A percentile compares a stretch with the other conserved stretches of the same genome.
Conservation (phyloP, 2,797 vertebrate species). For the Enteromius treurensis region DNA sequence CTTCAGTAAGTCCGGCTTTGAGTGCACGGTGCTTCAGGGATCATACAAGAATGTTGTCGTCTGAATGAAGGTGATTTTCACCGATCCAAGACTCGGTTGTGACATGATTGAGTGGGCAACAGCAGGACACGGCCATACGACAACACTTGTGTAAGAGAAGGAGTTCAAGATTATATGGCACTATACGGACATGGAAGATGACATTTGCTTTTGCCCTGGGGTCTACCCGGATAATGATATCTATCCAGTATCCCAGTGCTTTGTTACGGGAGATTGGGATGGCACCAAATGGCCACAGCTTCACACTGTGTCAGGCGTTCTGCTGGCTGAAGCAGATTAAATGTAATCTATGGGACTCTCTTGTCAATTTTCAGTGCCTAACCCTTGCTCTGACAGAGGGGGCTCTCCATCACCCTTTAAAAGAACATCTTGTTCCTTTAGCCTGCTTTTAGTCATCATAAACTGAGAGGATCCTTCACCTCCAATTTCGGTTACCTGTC, state of each 20-base stretch:
- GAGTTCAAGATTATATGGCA: slow-evolving; percentile 30
- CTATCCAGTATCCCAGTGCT: slow-evolving; percentile 14
- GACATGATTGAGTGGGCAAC: slow-evolving; percentile 50
- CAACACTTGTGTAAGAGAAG: slow-evolving; percentile 34
- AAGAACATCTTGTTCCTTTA: slow-evolving; percentile 45
- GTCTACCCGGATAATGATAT: not conserved
- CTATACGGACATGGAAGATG: slow-evolving; percentile 34
- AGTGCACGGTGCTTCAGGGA: slow-evolving; percentile 39
- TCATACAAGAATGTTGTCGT: slow-evolving; percentile 39
- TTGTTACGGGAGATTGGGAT: slow-evolving; percentile 21
- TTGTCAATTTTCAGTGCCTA: slow-evolving; percentile 69
- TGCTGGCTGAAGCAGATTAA: slow-evolving; percentile 33
- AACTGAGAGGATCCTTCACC: slow-evolving; percentile 37
- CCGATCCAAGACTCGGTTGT: slow-evolving; percentile 26
- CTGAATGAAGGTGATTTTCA: slow-evolving; percentile 32
- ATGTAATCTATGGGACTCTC: slow-evolving; percentile 40
- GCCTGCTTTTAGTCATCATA: slow-evolving; percentile 36
- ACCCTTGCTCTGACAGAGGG: slow-evolving; percentile 52
- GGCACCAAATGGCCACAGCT: slow-evolving; percentile 18
- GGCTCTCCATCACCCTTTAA: slow-evolving; percentile 50
- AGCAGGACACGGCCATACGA: slow-evolving; percentile 75
- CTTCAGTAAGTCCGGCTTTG: not conserved
- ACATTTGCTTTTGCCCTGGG: slow-evolving; percentile 34
- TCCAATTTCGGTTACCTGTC: slow-evolving; percentile 45
- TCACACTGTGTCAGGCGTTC: slow-evolving; percentile 28